phyloP scores from a whole-genome alignment of 1,140 invertebrate genomes.

The Stegodyphus mimosarum region DNA sequence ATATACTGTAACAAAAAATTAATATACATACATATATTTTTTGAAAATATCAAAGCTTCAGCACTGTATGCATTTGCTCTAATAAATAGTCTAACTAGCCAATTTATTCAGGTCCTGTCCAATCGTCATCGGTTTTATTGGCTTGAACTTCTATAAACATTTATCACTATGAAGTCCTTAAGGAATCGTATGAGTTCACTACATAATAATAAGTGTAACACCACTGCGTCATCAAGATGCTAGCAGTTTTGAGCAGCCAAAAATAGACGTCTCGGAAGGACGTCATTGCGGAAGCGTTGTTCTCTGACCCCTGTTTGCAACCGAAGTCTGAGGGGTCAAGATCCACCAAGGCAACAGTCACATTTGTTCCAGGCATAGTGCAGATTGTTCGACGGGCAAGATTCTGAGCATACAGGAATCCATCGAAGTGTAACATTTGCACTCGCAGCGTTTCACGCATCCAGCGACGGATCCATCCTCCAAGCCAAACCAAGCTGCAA shows the following conservation, averaged over 20 bases:
- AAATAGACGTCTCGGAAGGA: background rate
- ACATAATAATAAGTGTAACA: slow-evolving; percentile 12
- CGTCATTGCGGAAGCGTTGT: background rate
- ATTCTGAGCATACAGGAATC: slow-evolving; percentile 69
- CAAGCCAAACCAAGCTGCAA: slow-evolving; percentile 88
- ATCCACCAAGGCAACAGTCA: slow-evolving; percentile 76
- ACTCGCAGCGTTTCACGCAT: slow-evolving; percentile 80
- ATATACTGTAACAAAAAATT: too few species aligned
- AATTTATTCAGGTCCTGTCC: too few species aligned
- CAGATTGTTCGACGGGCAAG: slow-evolving; percentile 74
- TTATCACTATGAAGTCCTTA: slow-evolving; percentile 31
- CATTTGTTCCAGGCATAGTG: slow-evolving; percentile 73
- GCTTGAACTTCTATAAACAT: background rate
- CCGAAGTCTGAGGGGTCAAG: slow-evolving; percentile 79
- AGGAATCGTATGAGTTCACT: slow-evolving; percentile 16
- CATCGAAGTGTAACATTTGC: slow-evolving; percentile 75
- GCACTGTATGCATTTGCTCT: too few species aligned
- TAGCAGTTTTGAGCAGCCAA: slow-evolving; percentile 4
- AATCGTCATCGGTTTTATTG: too few species aligned
- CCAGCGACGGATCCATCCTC: slow-evolving; percentile 87
- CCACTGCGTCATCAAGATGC: slow-evolving; percentile 10
- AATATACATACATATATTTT: too few species aligned
- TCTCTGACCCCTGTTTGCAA: slow-evolving; percentile 17
- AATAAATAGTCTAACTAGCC: too few species aligned
- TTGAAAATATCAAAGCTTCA: too few species aligned